phyloP scores from a whole-genome alignment of 2,113 vertebrate genomes.

The Dasyurus viverrinus region DNA sequence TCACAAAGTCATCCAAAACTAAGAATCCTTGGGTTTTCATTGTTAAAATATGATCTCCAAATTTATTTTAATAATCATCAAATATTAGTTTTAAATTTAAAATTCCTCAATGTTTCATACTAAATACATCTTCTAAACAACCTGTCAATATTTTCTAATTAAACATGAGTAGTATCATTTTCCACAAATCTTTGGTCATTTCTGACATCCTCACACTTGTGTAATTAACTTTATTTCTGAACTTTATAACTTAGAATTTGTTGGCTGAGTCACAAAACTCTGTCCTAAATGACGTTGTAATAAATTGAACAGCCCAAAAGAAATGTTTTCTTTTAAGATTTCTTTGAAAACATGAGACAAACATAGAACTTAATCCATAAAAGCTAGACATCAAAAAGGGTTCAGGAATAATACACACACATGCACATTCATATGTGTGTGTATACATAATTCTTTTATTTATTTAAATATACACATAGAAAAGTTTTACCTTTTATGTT shows the following conservation, averaged over 20 bases:
- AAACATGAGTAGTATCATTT: slow-evolving; percentile 98
- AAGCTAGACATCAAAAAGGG: not conserved
- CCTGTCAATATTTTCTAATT: slow-evolving; percentile 68
- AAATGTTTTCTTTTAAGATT: not conserved
- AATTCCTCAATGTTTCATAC: slow-evolving; percentile 77
- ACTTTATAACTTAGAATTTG: slow-evolving; percentile 99
- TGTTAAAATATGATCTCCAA: slow-evolving; percentile 80
- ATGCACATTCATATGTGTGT: no score
- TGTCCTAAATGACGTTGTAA: slow-evolving; percentile 98
- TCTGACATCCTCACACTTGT: slow-evolving; percentile 99
- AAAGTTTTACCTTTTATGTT: not conserved
- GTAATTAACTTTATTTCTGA: slow-evolving; percentile 99
- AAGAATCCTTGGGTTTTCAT: slow-evolving; percentile 64
- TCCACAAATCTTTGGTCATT: slow-evolving; percentile 99
- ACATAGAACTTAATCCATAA: not conserved
- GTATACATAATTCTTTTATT: not conserved
- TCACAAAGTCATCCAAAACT: slow-evolving; percentile 73
- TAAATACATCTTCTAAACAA: slow-evolving; percentile 81
- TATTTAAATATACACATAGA: no score
- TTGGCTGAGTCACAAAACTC: slow-evolving; percentile 98
- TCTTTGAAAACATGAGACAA: slow-evolving; percentile 14
- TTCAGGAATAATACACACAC: not conserved
- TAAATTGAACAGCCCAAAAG: slow-evolving; percentile 66
- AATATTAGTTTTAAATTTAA: slow-evolving; percentile 83
- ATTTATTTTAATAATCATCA: slow-evolving; percentile 80